Conservation (phyloP, 1,140 invertebrate species). For the Anastrepha obliqua region DNA sequence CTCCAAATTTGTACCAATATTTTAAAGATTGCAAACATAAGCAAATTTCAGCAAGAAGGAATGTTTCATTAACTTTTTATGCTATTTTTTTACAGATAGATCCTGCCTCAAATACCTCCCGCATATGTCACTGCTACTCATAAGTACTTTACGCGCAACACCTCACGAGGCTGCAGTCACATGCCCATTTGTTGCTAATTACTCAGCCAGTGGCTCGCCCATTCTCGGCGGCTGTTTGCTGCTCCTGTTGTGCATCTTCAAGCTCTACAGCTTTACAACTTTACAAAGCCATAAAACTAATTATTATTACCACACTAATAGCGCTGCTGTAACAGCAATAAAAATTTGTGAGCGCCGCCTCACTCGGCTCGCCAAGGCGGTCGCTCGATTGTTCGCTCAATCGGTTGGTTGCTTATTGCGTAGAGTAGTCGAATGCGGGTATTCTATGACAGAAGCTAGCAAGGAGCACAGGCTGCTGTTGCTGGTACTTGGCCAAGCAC, state of each 20-base stretch:
- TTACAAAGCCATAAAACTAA: conserved; percentile 46
- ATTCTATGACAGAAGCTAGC: background rate
- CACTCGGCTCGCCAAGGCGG: background rate
- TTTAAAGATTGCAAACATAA: no score
- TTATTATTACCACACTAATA: conserved; percentile 55
- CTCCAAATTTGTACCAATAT: no score
- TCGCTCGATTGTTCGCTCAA: background rate
- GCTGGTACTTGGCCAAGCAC: no score
- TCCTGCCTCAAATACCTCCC: no score
- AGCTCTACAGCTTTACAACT: background rate
- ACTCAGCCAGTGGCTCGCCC: background rate
- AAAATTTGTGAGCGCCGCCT: conserved; percentile 50
- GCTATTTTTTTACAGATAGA: no score
- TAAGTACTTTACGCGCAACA: no score
- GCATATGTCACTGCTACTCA: no score
- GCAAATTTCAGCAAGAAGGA: no score
- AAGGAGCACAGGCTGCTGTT: background rate
- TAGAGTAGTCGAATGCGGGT: background rate
- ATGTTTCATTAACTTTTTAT: no score
- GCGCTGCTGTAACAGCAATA: conserved; percentile 44
- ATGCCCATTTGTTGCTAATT: background rate
- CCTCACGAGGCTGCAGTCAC: no score
- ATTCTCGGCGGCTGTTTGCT: background rate
- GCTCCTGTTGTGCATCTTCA: conserved; percentile 37
- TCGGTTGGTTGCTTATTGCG: background rate